Conservation (phyloP, 2,888 invertebrate genomes). For the Epinotia bilunana region DNA sequence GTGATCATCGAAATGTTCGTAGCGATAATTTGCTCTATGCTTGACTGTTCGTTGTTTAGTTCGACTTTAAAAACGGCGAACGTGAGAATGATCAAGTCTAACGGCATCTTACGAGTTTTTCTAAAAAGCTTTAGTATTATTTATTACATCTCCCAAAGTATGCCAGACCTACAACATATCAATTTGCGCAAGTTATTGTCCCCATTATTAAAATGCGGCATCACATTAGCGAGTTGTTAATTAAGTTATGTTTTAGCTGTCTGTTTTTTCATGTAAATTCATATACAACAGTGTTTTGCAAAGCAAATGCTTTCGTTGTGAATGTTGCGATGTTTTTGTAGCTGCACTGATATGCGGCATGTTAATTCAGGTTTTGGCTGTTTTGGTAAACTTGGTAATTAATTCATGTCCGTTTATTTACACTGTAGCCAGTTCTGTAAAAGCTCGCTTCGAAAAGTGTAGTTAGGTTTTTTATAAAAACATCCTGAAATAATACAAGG, state of each 20-base stretch:
- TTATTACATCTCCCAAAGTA: too few relatives aligned
- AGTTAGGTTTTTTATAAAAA: too few relatives aligned
- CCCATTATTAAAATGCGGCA: neutral
- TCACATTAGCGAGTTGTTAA: neutral
- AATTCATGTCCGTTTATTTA: neutral
- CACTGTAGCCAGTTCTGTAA: neutral
- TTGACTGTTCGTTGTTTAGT: too few relatives aligned
- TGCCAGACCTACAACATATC: too few relatives aligned
- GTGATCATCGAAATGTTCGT: too few relatives aligned
- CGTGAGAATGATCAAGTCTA: too few relatives aligned
- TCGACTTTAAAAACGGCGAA: too few relatives aligned
- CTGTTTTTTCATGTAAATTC: conserved; percentile 18
- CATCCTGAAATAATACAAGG: too few relatives aligned
- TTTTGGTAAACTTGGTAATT: neutral
- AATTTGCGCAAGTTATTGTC: too few relatives aligned
- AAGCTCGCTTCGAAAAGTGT: neutral
- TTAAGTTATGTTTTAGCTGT: neutral
- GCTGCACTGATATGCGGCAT: conserved; percentile 9
- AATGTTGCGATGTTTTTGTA: conserved; percentile 13
- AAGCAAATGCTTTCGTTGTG: conserved; percentile 9
- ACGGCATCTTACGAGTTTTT: too few relatives aligned
- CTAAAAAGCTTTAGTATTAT: too few relatives aligned
- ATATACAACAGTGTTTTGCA: conserved; percentile 12
- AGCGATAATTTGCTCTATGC: too few relatives aligned
- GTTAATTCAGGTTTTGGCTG: conserved; percentile 1